Evolutionary conservation across 2,888 invertebrate species (phyloP).

Genomic region (Eilema depressum): DNA sequence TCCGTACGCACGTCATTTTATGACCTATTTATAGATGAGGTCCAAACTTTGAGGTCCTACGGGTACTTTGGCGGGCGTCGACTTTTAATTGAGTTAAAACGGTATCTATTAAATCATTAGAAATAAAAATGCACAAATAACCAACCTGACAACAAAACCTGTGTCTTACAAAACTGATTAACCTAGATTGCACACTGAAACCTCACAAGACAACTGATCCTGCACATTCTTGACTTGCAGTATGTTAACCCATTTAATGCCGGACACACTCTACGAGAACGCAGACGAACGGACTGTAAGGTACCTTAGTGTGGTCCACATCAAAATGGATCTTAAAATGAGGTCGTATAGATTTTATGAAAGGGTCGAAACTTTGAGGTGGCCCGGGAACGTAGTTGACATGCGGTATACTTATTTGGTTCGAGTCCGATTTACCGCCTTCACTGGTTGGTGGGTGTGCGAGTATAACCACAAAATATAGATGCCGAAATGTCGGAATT

Average conservation of each 20-base stretch:
- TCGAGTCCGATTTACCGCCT: too few species aligned
- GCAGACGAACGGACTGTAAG: background rate
- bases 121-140: background rate
- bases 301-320: too few species aligned
- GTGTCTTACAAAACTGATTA: background rate
- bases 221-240: background rate
- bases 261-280: background rate
- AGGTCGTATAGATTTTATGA: too few species aligned
- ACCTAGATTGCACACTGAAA: conserved; percentile 1
- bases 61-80: too few species aligned
- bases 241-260: background rate
- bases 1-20: too few species aligned
- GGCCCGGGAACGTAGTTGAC: too few species aligned
- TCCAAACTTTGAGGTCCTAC: too few species aligned
- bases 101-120: background rate
- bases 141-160: background rate
- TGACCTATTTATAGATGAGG: background rate
- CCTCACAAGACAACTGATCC: background rate
- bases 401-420: too few species aligned
- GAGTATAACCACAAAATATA: too few species aligned
- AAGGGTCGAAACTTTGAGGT: too few species aligned
- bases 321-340: too few species aligned
- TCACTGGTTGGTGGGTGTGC: too few species aligned
- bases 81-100: background rate
- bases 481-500: background rate